These are phyloP conservation scores for Eutrigla gurnardus DNA, from an alignment of 2,797 vertebrate genomes.

Conservation along the genomic window DNA sequence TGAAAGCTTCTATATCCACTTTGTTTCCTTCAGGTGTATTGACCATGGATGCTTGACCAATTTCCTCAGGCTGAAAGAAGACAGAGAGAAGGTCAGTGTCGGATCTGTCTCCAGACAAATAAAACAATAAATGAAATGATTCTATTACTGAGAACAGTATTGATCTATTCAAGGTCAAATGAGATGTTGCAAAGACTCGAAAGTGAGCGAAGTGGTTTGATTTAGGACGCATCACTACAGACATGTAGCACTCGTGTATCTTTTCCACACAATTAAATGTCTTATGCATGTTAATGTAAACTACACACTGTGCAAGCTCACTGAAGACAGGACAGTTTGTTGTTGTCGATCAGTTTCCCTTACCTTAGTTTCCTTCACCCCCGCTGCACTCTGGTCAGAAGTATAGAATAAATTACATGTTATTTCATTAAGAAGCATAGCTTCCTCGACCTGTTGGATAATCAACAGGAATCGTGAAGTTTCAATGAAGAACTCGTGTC, in stretches of 20 bases:
- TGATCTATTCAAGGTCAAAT: constrained; percentile 24
- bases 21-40: constrained; percentile 95
- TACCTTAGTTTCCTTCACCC: constrained; percentile 87
- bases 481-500: constrained; percentile 84
- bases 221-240: neutral
- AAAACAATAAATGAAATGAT: neutral
- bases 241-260: neutral
- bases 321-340: too few relatives aligned
- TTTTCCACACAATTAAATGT: neutral
- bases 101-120: neutral
- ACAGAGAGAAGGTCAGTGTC: constrained; percentile 24
- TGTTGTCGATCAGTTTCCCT: constrained; percentile 35
- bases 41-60: constrained; percentile 94
- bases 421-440: constrained; percentile 90
- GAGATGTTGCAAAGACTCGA: constrained; percentile 38
- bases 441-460: constrained; percentile 90
- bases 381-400: constrained; percentile 89
- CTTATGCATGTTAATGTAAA: neutral
- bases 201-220: neutral
- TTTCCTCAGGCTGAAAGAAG: constrained; percentile 92
- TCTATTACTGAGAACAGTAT: neutral
- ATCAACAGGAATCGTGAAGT: constrained; percentile 88
- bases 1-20: constrained; percentile 99
- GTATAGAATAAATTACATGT: constrained; percentile 90
- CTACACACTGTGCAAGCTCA: too few relatives aligned